Evolutionary conservation across 2,888 invertebrate genomes (phyloP).

Genomic region (Lochmaea crataegi): DNA sequence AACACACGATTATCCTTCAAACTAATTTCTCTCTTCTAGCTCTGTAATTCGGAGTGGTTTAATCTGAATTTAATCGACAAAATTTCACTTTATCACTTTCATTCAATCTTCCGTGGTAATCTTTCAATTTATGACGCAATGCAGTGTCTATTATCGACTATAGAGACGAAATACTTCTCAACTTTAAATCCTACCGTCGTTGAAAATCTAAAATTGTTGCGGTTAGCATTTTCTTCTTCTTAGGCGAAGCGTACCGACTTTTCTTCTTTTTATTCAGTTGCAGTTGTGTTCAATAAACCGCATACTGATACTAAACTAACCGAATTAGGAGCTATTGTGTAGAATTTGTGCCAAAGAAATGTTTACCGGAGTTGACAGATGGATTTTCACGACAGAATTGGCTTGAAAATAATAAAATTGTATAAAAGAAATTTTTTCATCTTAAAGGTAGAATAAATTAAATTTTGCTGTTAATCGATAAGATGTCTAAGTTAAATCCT

Average conservation of each 20-base stretch:
- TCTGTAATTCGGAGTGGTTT: neutral
- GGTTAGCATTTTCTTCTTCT: constrained; percentile 18
- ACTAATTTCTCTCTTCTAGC: too few species aligned
- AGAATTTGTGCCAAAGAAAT: constrained; percentile 28
- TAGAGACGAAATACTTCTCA: constrained; percentile 47
- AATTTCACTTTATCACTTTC: neutral
- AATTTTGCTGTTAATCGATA: too few species aligned
- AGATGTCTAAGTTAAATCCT: too few species aligned
- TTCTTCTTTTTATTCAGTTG: constrained; percentile 21
- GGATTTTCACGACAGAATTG: constrained; percentile 19
- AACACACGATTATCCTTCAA: too few species aligned
- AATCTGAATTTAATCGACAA: neutral
- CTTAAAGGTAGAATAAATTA: too few species aligned
- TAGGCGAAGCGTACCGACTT: neutral
- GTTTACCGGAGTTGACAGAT: constrained; percentile 24
- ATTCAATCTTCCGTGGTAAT: constrained; percentile 45
- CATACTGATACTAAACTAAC: constrained; percentile 35
- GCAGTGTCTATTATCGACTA: constrained; percentile 53
- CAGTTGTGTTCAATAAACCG: constrained; percentile 34
- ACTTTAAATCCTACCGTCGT: constrained; percentile 35
- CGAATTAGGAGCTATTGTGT: constrained; percentile 36
- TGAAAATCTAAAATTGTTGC: constrained; percentile 42
- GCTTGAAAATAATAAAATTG: too few species aligned
- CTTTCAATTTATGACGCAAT: constrained; percentile 61
- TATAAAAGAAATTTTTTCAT: too few species aligned